Evolutionary conservation across 2,113 vertebrate species (phyloP).

Genomic region (Amphilophus citrinellus): DNA sequence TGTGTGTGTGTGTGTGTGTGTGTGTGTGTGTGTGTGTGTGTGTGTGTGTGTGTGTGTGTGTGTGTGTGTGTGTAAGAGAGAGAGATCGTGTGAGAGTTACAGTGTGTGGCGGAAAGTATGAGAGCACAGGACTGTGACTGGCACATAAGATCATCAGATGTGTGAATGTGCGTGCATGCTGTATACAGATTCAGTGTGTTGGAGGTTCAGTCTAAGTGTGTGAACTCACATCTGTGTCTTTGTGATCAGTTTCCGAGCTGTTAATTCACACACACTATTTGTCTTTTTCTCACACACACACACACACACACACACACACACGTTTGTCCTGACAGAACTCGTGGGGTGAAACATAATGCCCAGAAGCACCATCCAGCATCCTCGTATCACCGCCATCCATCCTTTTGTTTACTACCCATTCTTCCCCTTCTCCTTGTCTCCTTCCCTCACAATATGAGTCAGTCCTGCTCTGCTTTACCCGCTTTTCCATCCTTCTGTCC

Average conservation of each 20-base stretch:
- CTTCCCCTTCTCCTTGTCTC: conserved; percentile 43
- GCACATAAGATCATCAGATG: conserved; percentile 9
- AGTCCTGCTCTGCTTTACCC: conserved; percentile 6
- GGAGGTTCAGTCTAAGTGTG: conserved; percentile 45
- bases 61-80: background rate
- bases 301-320: background rate
- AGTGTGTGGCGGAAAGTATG: conserved; percentile 5
- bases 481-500: background rate
- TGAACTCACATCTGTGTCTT: conserved; percentile 57
- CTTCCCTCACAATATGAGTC: conserved; percentile 38
- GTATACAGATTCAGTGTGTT: conserved; percentile 27
- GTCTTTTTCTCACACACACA: background rate
- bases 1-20: conserved; percentile 26
- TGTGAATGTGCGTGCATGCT: background rate
- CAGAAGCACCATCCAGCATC: conserved; percentile 46
- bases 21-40: conserved; percentile 30
- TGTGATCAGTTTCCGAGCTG: conserved; percentile 40
- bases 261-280: conserved; percentile 30
- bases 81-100: conserved; percentile 11
- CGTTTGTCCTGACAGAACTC: conserved; percentile 37
- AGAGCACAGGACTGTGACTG: background rate
- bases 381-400: conserved; percentile 47
- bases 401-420: conserved; percentile 54
- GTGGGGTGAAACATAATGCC: conserved; percentile 54
- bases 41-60: conserved; percentile 32